Percentiles rank a stretch among this genome's conserved stretches.
phyloP scores from a whole-genome alignment of 2,113 vertebrate genomes.

The Bucco capensis region DNA sequence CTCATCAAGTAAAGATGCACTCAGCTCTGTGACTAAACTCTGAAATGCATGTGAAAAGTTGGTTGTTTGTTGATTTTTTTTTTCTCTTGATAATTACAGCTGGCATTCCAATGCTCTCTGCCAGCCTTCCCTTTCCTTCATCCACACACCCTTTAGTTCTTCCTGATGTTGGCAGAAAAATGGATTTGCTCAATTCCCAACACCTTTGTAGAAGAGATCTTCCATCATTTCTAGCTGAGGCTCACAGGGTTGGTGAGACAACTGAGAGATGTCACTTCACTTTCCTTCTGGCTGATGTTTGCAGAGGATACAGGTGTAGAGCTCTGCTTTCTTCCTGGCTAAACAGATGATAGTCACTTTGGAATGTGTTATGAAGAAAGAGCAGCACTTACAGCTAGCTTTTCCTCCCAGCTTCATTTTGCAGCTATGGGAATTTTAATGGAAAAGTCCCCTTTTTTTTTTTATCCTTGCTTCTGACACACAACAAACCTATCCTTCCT shows the following conservation, averaged over 20 bases:
- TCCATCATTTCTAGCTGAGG: background rate
- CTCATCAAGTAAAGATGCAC: slow-evolving; percentile 27
- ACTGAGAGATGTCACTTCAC: no score
- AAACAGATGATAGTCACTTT: background rate
- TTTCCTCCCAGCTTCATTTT: background rate
- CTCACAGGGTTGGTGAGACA: no score
- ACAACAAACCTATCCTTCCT: background rate
- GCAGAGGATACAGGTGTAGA: background rate
- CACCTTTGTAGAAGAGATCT: background rate
- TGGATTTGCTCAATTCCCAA: background rate
- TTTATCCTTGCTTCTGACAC: background rate
- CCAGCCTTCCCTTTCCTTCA: background rate
- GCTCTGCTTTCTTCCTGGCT: background rate
- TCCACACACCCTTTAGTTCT: background rate
- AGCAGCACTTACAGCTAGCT: background rate
- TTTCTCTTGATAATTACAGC: slow-evolving; percentile 31
- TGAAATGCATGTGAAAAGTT: slow-evolving; percentile 54
- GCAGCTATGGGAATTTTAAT: background rate
- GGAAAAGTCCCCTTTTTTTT: background rate
- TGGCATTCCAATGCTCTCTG: background rate
- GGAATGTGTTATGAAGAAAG: background rate
- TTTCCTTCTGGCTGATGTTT: background rate
- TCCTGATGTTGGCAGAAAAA: background rate
- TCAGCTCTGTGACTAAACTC: slow-evolving; percentile 51
- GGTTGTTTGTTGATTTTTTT: background rate